Conservation (phyloP, 2,113 vertebrate species). For the Coreoperca whiteheadi region DNA sequence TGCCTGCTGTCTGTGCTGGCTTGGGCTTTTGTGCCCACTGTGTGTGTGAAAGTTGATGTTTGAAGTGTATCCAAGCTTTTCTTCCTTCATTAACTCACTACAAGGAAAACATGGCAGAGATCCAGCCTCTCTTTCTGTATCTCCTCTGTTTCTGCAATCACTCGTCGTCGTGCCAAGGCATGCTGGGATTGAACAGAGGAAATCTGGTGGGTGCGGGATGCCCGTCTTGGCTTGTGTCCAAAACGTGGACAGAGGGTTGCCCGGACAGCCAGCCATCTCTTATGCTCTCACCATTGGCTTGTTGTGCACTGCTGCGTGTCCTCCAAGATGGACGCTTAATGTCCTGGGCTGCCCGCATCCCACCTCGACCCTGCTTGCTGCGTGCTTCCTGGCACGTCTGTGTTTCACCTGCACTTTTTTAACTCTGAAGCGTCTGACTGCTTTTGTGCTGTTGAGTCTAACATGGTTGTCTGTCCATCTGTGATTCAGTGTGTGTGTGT, state of each 20-base stretch:
- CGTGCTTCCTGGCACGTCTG: background rate
- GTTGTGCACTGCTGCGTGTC: constrained; percentile 23
- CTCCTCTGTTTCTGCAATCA: constrained; percentile 38
- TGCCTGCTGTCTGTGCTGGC: constrained; percentile 25
- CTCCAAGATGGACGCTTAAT: constrained; percentile 40
- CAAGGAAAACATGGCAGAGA: constrained; percentile 48
- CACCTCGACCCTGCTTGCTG: background rate
- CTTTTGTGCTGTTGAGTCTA: background rate
- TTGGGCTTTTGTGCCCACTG: constrained; percentile 12
- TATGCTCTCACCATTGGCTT: constrained; percentile 5
- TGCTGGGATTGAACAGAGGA: constrained; percentile 54
- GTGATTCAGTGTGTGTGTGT: background rate
- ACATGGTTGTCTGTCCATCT: constrained; percentile 13
- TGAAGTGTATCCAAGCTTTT: constrained; percentile 59
- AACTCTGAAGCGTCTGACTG: background rate
- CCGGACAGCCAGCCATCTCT: constrained; percentile 9
- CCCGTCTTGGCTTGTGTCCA: constrained; percentile 43
- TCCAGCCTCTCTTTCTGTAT: constrained; percentile 54
- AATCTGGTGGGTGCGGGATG: constrained; percentile 36
- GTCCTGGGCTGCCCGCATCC: constrained; percentile 1
- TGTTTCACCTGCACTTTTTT: constrained; percentile 2
- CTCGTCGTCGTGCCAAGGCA: constrained; percentile 53
- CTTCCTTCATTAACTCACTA: constrained; percentile 70
- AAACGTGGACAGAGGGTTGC: constrained; percentile 10
- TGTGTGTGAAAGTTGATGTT: constrained; percentile 34